Conservation (phyloP, 2,113 vertebrate species). For the Ageneiosus marmoratus region DNA sequence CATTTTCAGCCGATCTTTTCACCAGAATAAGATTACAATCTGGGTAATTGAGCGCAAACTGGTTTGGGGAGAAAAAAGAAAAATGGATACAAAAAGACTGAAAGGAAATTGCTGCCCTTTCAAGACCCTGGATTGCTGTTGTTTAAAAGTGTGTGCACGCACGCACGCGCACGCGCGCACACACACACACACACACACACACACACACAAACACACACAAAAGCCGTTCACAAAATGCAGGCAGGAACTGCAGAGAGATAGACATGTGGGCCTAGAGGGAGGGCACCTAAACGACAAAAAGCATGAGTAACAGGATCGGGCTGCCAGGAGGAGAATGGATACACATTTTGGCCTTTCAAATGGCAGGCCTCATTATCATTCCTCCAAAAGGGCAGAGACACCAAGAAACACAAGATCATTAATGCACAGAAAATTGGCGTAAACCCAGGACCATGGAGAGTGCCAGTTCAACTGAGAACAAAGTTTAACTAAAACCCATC, state of each 20-base stretch:
- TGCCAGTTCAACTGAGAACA: slow-evolving; percentile 30
- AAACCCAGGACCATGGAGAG: slow-evolving; percentile 31
- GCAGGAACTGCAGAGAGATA: slow-evolving; percentile 9
- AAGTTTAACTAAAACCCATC: neutral
- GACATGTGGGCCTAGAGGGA: slow-evolving; percentile 12
- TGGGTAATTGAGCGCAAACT: slow-evolving; percentile 69
- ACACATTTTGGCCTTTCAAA: slow-evolving; percentile 65
- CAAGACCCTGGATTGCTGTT: slow-evolving; percentile 27
- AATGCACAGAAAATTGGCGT: slow-evolving; percentile 51
- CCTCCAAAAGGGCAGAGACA: slow-evolving; percentile 52
- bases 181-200: neutral
- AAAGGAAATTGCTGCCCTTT: slow-evolving; percentile 43
- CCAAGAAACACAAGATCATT: slow-evolving; percentile 62
- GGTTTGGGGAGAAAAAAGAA: slow-evolving; percentile 49
- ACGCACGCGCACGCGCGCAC: neutral
- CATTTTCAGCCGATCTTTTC: slow-evolving; percentile 67
- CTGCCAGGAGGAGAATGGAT: slow-evolving; percentile 42
- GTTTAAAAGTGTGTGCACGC: neutral
- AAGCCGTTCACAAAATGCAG: neutral
- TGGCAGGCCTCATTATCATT: slow-evolving; percentile 62
- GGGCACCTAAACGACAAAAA: slow-evolving; percentile 15
- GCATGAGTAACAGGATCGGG: slow-evolving; percentile 59
- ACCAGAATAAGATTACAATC: slow-evolving; percentile 71
- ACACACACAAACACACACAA: neutral
- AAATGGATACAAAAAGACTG: slow-evolving; percentile 22